Percentiles rank a stretch among this genome's conserved stretches.
Conservation (phyloP, 1,140 invertebrate species). For the Cataglyphis hispanica region DNA sequence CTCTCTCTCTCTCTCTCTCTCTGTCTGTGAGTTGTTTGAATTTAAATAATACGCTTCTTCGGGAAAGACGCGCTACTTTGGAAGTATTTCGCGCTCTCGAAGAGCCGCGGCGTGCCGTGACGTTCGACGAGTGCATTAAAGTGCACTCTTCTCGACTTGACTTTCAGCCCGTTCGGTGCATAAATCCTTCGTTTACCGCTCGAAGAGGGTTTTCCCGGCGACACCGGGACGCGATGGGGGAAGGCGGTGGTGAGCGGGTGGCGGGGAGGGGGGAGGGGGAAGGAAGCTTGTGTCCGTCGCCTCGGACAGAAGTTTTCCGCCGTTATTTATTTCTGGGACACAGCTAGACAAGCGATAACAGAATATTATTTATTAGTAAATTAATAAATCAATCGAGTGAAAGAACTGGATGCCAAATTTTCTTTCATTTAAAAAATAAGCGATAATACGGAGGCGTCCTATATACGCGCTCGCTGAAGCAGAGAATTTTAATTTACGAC, state of each 20-base stretch:
- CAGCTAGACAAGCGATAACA: not conserved
- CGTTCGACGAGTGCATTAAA: constrained; percentile 62
- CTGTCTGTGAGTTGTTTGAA: constrained; percentile 1
- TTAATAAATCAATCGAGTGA: constrained; percentile 8
- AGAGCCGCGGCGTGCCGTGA: constrained; percentile 56
- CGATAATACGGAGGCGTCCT: not conserved
- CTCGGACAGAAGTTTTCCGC: constrained; percentile 16
- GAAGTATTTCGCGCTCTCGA: constrained; percentile 52
- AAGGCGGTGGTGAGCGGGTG: too few species aligned
- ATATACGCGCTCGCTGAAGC: not conserved
- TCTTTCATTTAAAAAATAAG: not conserved
- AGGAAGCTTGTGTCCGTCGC: constrained; percentile 7
- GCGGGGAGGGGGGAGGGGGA: not conserved
- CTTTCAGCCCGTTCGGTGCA: constrained; percentile 44
- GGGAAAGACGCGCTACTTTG: constrained; percentile 38
- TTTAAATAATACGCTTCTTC: constrained; percentile 56
- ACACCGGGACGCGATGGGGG: constrained; percentile 7
- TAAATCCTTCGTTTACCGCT: constrained; percentile 62
- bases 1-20: too few species aligned
- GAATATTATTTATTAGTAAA: not conserved
- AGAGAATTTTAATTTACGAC: constrained; percentile 1
- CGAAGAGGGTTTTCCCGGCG: constrained; percentile 49
- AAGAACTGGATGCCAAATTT: not conserved
- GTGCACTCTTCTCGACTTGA: constrained; percentile 62
- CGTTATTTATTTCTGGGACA: not conserved